Percentiles rank a stretch among this genome's conserved stretches.
These are phyloP conservation scores for Takifugu flavidus DNA, from an alignment of 2,113 vertebrate species.

Conservation along the genomic window DNA sequence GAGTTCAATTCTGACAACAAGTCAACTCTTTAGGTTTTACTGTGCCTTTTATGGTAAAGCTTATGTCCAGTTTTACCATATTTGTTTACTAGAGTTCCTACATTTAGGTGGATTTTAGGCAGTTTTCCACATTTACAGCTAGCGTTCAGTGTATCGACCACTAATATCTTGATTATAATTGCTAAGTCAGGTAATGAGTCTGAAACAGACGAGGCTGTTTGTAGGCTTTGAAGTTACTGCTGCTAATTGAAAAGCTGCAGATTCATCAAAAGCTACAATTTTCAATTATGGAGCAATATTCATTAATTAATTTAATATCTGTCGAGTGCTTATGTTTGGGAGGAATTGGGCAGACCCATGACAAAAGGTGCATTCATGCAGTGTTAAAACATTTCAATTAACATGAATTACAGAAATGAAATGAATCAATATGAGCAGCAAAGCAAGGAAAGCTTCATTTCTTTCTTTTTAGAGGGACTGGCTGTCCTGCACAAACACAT, in stretches of 20 bases:
- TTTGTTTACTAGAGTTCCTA: slow-evolving; percentile 2
- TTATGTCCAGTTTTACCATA: background rate
- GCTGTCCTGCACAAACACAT: no score
- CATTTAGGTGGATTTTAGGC: slow-evolving; percentile 15
- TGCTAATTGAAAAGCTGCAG: no score
- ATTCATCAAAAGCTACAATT: no score
- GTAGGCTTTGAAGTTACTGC: background rate
- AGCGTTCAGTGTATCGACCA: slow-evolving; percentile 21
- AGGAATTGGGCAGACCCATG: no score
- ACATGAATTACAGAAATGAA: no score
- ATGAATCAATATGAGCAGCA: no score
- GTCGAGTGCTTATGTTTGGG: no score
- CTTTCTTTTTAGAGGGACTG: no score
- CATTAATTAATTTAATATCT: no score
- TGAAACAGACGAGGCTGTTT: slow-evolving; percentile 7
- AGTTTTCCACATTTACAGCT: slow-evolving; percentile 9
- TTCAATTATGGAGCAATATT: no score
- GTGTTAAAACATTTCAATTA: slow-evolving; percentile 56
- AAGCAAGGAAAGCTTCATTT: no score
- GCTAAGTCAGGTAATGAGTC: slow-evolving; percentile 52
- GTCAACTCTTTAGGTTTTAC: slow-evolving; percentile 34
- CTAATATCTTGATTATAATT: slow-evolving; percentile 49
- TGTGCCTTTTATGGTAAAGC: slow-evolving; percentile 10
- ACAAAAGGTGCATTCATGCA: slow-evolving; percentile 23
- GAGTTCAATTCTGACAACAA: slow-evolving; percentile 36